Conservation (phyloP, 2,113 vertebrate genomes). For the Notothenia rossii region DNA sequence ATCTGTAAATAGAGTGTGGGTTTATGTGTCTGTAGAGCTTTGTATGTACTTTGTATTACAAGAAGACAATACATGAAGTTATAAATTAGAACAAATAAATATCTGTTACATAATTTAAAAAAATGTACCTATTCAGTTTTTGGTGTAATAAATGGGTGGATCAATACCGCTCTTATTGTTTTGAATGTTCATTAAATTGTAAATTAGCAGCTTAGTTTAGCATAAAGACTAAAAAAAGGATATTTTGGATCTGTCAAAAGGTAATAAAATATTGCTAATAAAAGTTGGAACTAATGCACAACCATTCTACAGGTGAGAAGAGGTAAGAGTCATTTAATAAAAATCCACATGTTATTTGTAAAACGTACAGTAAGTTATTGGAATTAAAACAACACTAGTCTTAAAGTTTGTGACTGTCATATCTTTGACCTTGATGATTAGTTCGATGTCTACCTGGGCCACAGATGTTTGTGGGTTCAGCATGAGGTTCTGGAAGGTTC, state of each 20-base stretch:
- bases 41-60: no score
- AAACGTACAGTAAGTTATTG: no score
- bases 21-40: no score
- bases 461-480: slow-evolving; percentile 92
- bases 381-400: background rate
- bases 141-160: background rate
- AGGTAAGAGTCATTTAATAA: no score
- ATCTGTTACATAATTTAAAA: background rate
- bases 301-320: background rate
- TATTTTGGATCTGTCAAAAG: background rate
- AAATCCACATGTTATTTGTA: no score
- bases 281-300: background rate
- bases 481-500: slow-evolving; percentile 90
- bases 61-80: no score
- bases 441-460: slow-evolving; percentile 86
- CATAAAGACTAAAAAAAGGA: background rate
- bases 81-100: no score
- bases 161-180: background rate
- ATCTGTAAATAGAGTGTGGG: no score
- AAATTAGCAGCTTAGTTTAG: background rate
- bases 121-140: background rate
- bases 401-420: background rate
- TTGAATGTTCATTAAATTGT: background rate
- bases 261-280: background rate
- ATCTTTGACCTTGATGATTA: background rate